Base-by-base conservation (phyloP, 2,797 vertebrate species). In the Chelon auratus region DNA sequence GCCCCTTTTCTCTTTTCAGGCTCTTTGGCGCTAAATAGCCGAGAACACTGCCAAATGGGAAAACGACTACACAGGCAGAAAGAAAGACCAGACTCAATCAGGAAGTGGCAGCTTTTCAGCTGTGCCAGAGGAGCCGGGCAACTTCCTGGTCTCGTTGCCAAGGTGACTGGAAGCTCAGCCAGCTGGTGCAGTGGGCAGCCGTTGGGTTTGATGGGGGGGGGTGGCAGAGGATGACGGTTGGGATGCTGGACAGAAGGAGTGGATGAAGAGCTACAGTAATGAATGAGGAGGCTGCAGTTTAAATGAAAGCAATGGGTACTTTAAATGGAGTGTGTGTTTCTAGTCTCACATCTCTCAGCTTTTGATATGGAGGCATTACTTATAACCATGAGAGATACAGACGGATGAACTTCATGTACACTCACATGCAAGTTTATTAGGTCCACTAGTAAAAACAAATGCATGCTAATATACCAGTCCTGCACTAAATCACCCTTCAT, bases 21-120 rank as follows among this genome's bases (percentile, higher is more conserved):
- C 39, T 39, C 65, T 67, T 81, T 90, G 88, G 85, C 82, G 77
- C 75, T 85, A 86, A 91, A 87, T 68, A 64, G 69, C 15, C 13
- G 50, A 40, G 59, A 48, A 52, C 67, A 40, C 59, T 87, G 86
- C 90, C 90, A 89, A 91, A 89, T 83, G 83, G 82, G 80, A 89
- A 90, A 90, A 84, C 63, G 79, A 90, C 89, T 79, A 89, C 90
- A 90, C 80, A 76, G 86, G 58, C 81, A 80, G 75, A 89, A 75
- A 89, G 89, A 92, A 89, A 90, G 86, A 85, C 56, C 84, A 88
- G 84, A 93, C 91, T 92, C 88, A 87, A 90, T 91, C 90, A 92
- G 92, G 93, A 93, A 94, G 89, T 92, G 91, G 87, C 91, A 91
- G 90, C 87, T 84, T 93, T 93, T 93, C 75, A 91, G 82, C 72